Percentiles rank a stretch among this genome's conserved stretches.
Conservation (phyloP, 2,113 vertebrate species). For the Caranx ignobilis region DNA sequence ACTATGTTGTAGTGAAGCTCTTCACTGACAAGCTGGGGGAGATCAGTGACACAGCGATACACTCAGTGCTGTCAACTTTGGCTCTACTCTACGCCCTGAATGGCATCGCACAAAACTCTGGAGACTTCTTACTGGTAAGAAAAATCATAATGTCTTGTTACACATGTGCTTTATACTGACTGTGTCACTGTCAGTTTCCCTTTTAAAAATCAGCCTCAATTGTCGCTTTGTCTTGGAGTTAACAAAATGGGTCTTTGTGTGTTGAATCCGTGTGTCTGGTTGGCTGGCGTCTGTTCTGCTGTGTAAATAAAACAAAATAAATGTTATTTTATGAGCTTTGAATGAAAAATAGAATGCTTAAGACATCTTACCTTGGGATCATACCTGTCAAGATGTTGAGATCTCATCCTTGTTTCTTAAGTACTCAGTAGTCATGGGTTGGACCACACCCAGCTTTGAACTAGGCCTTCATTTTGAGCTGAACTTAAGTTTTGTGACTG, state of each 20-base stretch:
- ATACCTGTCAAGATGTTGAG: no score
- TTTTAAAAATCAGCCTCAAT: background rate
- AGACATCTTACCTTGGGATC: no score
- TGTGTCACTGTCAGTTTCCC: background rate
- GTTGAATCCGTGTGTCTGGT: background rate
- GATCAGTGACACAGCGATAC: slow-evolving; percentile 83
- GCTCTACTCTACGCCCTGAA: slow-evolving; percentile 91
- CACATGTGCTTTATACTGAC: background rate
- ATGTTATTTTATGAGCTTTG: background rate
- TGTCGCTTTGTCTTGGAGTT: slow-evolving; percentile 16
- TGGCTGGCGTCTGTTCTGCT: background rate
- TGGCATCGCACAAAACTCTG: slow-evolving; percentile 89
- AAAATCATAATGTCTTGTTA: background rate
- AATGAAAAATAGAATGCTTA: background rate
- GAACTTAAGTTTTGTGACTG: no score
- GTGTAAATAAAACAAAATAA: background rate
- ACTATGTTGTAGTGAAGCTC: slow-evolving; percentile 94
- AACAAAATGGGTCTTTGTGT: slow-evolving; percentile 15
- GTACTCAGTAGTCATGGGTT: no score
- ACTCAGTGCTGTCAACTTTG: slow-evolving; percentile 86
- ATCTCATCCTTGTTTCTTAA: no score
- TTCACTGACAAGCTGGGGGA: slow-evolving; percentile 90
- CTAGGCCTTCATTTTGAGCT: no score
- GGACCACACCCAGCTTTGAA: no score
- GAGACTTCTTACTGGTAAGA: slow-evolving; percentile 93